Evolutionary conservation across 2,113 vertebrate species (phyloP).

Genomic region (Enhydra lutris): DNA sequence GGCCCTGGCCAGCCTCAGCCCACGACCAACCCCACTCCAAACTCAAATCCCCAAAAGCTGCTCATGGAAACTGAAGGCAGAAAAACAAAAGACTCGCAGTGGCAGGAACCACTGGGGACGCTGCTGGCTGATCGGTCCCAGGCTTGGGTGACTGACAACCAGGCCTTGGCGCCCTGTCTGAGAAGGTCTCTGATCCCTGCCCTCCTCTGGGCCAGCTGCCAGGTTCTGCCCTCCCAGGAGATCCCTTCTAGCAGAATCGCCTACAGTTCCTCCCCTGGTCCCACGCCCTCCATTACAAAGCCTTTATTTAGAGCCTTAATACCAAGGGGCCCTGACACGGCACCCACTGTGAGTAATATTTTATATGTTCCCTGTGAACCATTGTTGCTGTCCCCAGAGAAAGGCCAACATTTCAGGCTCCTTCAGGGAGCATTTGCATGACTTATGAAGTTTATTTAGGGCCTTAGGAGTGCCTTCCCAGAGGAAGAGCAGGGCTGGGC

Average conservation of each 20-base stretch:
- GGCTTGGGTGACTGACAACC: neutral
- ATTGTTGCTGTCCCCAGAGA: neutral
- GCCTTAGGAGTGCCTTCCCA: neutral
- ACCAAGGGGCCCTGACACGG: neutral
- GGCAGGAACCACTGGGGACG: accelerated
- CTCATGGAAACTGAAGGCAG: neutral
- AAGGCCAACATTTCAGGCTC: neutral
- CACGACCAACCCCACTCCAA: neutral
- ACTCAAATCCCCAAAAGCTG: neutral
- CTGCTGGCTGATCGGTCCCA: accelerated
- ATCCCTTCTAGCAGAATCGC: accelerated
- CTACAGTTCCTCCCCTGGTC: neutral
- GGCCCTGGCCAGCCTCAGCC: neutral
- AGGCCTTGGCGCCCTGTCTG: neutral
- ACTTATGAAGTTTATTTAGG: neutral
- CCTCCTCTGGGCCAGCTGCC: neutral
- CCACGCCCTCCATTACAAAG: neutral
- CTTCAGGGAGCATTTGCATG: neutral
- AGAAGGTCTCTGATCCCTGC: neutral
- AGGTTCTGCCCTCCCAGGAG: neutral
- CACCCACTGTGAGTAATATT: neutral
- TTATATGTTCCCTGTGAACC: neutral
- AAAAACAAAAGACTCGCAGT: neutral
- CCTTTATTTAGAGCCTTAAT: constrained; percentile 44
- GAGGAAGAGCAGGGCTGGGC: neutral